Percentiles rank a stretch among this genome's conserved stretches.
phyloP scores from a whole-genome alignment of 2,797 vertebrate genomes.

The Artibeus jamaicensis region DNA sequence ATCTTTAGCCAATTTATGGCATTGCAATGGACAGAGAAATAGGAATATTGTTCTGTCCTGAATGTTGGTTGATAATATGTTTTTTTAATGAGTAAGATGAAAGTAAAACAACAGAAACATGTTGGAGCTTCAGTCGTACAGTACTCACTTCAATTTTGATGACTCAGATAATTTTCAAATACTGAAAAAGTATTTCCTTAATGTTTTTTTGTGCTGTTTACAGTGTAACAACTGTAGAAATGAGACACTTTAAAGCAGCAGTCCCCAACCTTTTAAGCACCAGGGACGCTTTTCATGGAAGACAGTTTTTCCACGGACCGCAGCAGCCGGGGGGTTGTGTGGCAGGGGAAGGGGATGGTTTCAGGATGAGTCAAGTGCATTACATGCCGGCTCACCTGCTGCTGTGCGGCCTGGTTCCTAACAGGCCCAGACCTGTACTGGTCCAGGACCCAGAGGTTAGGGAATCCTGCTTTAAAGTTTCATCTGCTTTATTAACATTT shows the following conservation, averaged over 20 bases:
- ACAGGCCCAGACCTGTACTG: not conserved
- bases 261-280: not conserved
- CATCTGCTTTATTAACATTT: not conserved
- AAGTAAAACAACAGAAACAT: not conserved
- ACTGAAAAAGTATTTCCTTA: not conserved
- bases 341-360: not conserved
- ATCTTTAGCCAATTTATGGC: not conserved
- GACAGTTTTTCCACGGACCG: not conserved
- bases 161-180: constrained; percentile 24
- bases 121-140: not conserved
- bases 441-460: not conserved
- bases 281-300: not conserved
- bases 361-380: not conserved
- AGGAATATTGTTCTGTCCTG: not conserved
- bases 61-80: not conserved
- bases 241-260: not conserved
- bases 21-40: not conserved
- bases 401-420: not conserved
- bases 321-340: too few relatives aligned
- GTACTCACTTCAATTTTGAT: not conserved
- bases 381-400: not conserved
- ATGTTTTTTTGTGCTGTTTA: not conserved
- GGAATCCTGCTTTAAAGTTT: not conserved
- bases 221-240: not conserved
- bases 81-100: not conserved